Evolutionary conservation across 2,113 vertebrate species (phyloP), one percentile per base, ranked within the genome.

Genomic region (Aphyosemion australe): DNA sequence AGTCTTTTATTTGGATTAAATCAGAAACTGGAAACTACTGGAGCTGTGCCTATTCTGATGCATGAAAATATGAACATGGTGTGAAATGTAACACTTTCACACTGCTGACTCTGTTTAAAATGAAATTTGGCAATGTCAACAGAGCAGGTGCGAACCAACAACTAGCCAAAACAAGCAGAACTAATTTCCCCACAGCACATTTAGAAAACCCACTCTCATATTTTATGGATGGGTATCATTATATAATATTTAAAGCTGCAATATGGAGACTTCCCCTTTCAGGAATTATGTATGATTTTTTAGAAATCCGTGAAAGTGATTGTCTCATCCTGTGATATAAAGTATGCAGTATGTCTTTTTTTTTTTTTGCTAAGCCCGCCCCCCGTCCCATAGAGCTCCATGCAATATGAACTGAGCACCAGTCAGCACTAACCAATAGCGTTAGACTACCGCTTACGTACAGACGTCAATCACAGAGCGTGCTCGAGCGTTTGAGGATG

Each of bases 31-130:
- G 48, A 69, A 66, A 70, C 74, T 50, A 56, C 53, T 13, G 61
- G 74, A 53, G 61, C 39, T 45, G 15, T 9, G 60, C 55, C 37
- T 61, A 32, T 74, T 61, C 50, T 53, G 47, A 78, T 49, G 56
- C 71, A 62, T 76, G 69, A 74, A 75, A 76, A 85, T 48, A 77
- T 61, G 65, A 80, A 74, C 58, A 26, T 19, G 12, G 65, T 65
- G 67, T 70, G 78, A 84, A 85, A 87, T 72, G 70, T 67, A 76
- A 75, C 78, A 78, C 75, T 76, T 65, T 69, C 5, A 42, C 54
- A 63, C 45, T 1, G 19, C 71, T 70, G 78, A 75, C 64, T 66
- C 46, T 4, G 20, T 65, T 74, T 76, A 58, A 76, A 69, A 69
- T 54, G 13, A 78, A 70, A 62, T 80, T 74, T 76, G 78, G 69